Evolutionary conservation across 2,888 invertebrate genomes (phyloP).

Genomic region (Meiosimyza platycephala): DNA sequence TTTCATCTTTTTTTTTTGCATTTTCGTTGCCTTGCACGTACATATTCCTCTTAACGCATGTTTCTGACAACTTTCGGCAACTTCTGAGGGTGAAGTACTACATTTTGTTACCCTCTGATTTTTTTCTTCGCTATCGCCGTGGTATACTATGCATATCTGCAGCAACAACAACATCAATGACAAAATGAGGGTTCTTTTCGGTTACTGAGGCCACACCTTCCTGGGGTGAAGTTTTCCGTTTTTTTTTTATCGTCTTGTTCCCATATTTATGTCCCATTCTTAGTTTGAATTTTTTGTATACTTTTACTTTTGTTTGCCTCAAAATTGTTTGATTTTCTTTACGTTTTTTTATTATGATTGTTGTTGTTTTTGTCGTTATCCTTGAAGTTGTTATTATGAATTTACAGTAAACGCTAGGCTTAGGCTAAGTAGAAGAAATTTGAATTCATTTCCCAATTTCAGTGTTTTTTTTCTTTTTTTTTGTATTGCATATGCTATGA

Average conservation of each 20-base stretch:
- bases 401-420: constrained; percentile 21
- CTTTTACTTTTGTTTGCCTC: constrained; percentile 58
- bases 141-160: neutral
- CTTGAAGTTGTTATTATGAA: constrained; percentile 29
- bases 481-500: neutral
- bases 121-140: neutral
- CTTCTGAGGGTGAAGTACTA: constrained; percentile 40
- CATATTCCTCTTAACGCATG: constrained; percentile 17
- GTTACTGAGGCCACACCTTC: constrained; percentile 61
- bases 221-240: constrained; percentile 56
- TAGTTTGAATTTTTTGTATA: constrained; percentile 42
- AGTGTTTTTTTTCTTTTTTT: constrained; percentile 10
- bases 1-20: constrained; percentile 38
- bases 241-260: constrained; percentile 38
- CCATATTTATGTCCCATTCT: constrained; percentile 40
- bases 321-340: constrained; percentile 35
- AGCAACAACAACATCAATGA: constrained; percentile 23
- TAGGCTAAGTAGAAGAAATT: constrained; percentile 17
- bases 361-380: constrained; percentile 11
- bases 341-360: constrained; percentile 19
- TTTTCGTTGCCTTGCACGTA: constrained; percentile 2
- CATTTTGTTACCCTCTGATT: constrained; percentile 37
- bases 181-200: constrained; percentile 48
- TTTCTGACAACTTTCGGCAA: constrained; percentile 2
- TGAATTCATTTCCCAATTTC: constrained; percentile 12